Conservation (phyloP, 2,888 invertebrate species). For the Lycocerus yunnanus region DNA sequence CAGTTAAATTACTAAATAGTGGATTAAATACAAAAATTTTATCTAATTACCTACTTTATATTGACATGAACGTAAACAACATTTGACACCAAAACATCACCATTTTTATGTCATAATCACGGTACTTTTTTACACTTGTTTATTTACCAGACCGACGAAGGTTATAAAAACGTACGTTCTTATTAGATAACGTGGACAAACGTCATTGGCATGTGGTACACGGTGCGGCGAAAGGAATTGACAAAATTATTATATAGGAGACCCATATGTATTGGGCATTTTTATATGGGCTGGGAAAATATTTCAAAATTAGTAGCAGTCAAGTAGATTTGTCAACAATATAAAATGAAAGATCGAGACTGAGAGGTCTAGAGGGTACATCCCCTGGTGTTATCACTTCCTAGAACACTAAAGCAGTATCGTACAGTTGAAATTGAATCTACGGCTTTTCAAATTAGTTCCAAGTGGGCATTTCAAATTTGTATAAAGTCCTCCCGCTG, state of each 20-base stretch:
- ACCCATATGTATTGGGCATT: no score
- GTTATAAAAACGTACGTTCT: neutral
- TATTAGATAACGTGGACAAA: neutral
- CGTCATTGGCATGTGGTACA: neutral
- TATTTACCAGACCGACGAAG: neutral
- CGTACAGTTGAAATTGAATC: no score
- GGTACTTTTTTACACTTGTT: neutral
- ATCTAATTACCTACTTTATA: conserved; percentile 14
- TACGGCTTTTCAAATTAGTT: no score
- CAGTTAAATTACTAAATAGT: neutral
- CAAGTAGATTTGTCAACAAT: no score
- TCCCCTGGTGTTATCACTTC: no score
- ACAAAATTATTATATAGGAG: neutral
- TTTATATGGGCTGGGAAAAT: no score
- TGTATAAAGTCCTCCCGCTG: no score
- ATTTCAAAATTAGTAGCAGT: no score
- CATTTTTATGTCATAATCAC: neutral
- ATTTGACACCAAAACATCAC: conserved; percentile 11
- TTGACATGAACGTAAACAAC: conserved; percentile 4
- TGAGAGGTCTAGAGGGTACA: no score
- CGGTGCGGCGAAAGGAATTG: neutral
- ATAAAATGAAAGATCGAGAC: no score
- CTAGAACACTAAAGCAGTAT: no score
- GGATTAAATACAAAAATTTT: conserved; percentile 15
- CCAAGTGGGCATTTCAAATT: no score